Conservation (phyloP, 2,888 invertebrate species). For the Caenorhabditis angaria region DNA sequence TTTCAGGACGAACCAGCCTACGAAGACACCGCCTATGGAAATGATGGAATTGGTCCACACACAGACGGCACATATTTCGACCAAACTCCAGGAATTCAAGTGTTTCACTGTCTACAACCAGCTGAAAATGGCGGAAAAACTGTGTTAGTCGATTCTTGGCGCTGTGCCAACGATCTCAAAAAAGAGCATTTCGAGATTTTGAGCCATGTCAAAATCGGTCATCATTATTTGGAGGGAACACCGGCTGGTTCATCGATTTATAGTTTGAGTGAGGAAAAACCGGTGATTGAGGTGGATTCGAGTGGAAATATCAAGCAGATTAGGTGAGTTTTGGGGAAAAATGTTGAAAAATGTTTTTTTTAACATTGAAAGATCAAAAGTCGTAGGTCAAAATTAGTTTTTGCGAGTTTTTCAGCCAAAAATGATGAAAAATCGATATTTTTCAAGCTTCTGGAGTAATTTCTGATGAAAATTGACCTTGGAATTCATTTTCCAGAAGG, state of each 20-base stretch:
- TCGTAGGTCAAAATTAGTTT: no score
- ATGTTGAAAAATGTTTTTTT: conserved; percentile 71
- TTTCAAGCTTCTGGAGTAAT: no score
- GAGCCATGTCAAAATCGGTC: conserved; percentile 29
- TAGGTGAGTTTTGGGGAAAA: no score
- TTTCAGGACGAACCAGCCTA: conserved; percentile 73
- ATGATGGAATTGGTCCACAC: conserved; percentile 79
- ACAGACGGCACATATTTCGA: conserved; percentile 84
- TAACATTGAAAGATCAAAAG: no score
- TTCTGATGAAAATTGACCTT: no score
- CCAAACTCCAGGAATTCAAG: conserved; percentile 79
- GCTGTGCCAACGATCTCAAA: conserved; percentile 76
- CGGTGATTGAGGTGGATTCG: conserved; percentile 48
- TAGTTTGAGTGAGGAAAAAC: conserved; percentile 30
- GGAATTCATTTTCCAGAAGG: no score
- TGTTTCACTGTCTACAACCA: conserved; percentile 78
- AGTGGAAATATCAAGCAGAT: conserved; percentile 46
- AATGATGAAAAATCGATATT: no score
- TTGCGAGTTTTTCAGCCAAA: no score
- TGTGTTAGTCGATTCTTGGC: conserved; percentile 81
- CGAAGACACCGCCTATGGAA: conserved; percentile 82
- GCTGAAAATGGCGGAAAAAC: conserved; percentile 81
- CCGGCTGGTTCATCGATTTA: conserved; percentile 31
- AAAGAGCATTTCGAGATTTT: conserved; percentile 74
- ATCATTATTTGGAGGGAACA: conserved; percentile 61